These are phyloP conservation scores for Tortrix viridana DNA, from an alignment of 2,888 invertebrate species.

Conservation along the genomic window DNA sequence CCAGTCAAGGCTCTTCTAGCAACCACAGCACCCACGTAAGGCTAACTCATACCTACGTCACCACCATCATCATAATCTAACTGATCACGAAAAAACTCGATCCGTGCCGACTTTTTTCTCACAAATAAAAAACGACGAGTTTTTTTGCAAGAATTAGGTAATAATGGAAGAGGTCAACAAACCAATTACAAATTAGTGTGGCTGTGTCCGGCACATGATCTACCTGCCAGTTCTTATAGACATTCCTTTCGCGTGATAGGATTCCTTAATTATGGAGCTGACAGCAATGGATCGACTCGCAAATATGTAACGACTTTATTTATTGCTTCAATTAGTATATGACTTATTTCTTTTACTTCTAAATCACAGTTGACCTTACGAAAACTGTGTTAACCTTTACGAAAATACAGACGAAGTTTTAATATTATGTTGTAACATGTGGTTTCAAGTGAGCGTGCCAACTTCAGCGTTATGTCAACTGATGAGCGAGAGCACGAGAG, in stretches of 20 bases:
- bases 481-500: constrained; percentile 25
- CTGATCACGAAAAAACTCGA: constrained; percentile 43
- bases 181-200: constrained; percentile 55
- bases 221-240: constrained; percentile 48
- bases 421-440: constrained; percentile 12
- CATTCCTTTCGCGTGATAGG: constrained; percentile 48
- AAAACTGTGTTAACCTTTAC: constrained; percentile 25
- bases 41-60: constrained; percentile 39
- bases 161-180: constrained; percentile 61
- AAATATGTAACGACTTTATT: constrained; percentile 38
- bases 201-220: constrained; percentile 62
- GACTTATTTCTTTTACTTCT: constrained; percentile 25
- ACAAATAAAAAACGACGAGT: constrained; percentile 44
- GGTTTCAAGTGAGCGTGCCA: constrained; percentile 4
- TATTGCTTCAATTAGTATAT: constrained; percentile 40
- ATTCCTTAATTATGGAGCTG: constrained; percentile 41
- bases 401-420: constrained; percentile 3
- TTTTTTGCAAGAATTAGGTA: constrained; percentile 53
- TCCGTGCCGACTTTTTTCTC: constrained; percentile 43
- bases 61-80: constrained; percentile 20
- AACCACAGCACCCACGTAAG: constrained; percentile 92
- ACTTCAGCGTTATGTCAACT: constrained; percentile 16
- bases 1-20: constrained; percentile 85
- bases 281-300: constrained; percentile 41
- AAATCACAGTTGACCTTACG: constrained; percentile 24